Percentiles rank a stretch among this genome's conserved stretches.
phyloP scores from a whole-genome alignment of 1,140 invertebrate genomes.

The Varroa destructor region DNA sequence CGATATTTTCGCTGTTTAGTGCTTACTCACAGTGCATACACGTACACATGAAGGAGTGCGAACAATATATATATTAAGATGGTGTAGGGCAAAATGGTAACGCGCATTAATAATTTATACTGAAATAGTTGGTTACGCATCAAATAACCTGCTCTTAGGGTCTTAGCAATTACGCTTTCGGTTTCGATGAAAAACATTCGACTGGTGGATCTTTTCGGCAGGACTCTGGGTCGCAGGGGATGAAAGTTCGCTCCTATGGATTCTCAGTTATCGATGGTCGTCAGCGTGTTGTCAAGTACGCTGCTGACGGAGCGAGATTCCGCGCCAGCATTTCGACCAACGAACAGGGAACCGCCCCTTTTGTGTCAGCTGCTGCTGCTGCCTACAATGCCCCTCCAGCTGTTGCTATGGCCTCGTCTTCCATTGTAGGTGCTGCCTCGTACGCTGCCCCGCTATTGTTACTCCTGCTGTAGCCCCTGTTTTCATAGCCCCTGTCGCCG shows the following conservation, averaged over 20 bases:
- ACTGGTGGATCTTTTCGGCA: constrained; percentile 34
- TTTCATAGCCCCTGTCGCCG: constrained; percentile 28
- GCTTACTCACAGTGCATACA: too few relatives aligned
- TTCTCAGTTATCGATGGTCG: constrained; percentile 32
- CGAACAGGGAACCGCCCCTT: constrained; percentile 32
- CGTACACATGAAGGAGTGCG: too few relatives aligned
- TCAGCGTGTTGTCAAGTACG: constrained; percentile 31
- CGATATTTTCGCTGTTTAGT: too few relatives aligned
- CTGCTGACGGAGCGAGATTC: constrained; percentile 31
- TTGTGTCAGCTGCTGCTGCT: constrained; percentile 30
- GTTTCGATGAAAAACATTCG: constrained; percentile 33
- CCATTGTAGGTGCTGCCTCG: constrained; percentile 43
- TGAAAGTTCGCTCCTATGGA: constrained; percentile 32
- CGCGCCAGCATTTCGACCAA: constrained; percentile 32
- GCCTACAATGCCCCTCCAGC: constrained; percentile 36
- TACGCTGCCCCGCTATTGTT: constrained; percentile 41
- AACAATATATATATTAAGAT: too few relatives aligned
- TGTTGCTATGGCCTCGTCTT: constrained; percentile 36
- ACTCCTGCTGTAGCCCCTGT: constrained; percentile 36
- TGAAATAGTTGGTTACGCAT: not conserved
- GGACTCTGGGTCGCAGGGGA: constrained; percentile 31
- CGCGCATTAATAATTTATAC: too few relatives aligned
- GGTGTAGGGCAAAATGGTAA: too few relatives aligned
- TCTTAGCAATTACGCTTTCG: constrained; percentile 33
- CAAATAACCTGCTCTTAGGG: not conserved